phyloP scores from a whole-genome alignment of 2,797 vertebrate genomes.

The Sebastes taczanowskii region DNA sequence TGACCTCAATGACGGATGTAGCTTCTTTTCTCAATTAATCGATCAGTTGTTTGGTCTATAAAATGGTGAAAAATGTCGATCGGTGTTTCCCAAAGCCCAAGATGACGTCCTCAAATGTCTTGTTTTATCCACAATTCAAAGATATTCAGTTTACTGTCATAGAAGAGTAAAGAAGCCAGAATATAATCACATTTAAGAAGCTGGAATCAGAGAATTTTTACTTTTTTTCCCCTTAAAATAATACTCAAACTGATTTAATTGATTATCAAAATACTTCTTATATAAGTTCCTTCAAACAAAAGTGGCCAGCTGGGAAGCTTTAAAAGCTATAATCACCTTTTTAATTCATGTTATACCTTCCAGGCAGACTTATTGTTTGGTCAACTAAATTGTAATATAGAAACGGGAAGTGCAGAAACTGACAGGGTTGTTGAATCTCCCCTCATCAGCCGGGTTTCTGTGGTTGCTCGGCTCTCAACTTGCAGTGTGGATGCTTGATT shows the following conservation, averaged over 20 bases:
- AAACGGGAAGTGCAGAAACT: background rate
- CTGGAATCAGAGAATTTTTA: too few relatives aligned
- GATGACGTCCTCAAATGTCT: too few relatives aligned
- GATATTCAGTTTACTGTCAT: too few relatives aligned
- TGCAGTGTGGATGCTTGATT: background rate
- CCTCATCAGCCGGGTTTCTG: background rate
- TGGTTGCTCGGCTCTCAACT: background rate
- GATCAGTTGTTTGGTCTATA: too few relatives aligned
- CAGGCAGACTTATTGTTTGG: background rate
- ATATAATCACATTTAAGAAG: too few relatives aligned
- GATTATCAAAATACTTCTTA: background rate
- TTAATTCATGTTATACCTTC: background rate
- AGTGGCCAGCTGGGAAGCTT: background rate
- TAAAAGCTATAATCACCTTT: background rate
- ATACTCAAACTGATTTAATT: too few relatives aligned
- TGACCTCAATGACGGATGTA: background rate
- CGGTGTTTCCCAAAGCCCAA: too few relatives aligned
- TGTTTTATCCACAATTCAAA: too few relatives aligned
- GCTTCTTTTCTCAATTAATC: too few relatives aligned
- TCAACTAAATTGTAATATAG: background rate
- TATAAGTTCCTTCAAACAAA: background rate
- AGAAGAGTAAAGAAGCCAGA: too few relatives aligned
- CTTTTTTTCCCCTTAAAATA: too few relatives aligned
- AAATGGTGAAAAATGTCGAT: too few relatives aligned
- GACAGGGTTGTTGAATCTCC: background rate